Evolutionary conservation across 2,797 vertebrate genomes (phyloP), one percentile per base, ranked within the genome.

Genomic region (Pseudochirops cupreus): DNA sequence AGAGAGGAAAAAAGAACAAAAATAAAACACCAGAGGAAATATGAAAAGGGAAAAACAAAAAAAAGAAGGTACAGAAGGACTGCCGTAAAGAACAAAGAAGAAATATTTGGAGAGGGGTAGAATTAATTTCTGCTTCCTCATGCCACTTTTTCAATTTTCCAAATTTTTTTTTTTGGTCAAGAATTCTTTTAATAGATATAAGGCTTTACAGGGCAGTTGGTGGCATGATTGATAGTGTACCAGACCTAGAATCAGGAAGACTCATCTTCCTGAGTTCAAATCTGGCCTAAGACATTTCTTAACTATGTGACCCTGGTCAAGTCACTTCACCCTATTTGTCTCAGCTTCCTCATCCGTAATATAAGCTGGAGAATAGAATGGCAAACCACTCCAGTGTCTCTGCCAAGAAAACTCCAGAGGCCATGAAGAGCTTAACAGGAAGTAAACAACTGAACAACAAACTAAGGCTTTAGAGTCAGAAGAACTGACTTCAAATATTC

Each of bases 41-140:
- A 6, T 31, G 4, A 31, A 54, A 92, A 28, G 24, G 53, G 94
- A 46, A 91, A 28, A 94, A 14, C 1, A 12, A 93, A 74, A 91
- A 55, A 92, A 87, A 89, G 13, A 93, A 52, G 91, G 16, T 12
- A 24, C 1, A 57, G 91, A 55, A 52, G n/a, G 46, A 52, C 33
- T 96, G 57, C 91, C 29, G 28, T 57, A 58, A 90, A 18, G 56
- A n/a, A 67, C 18, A 52, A 82, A 93, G 92, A 33, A 74, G 50
- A 95, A 90, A 39, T 46, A 46, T 46, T 82, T 82, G 39, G 74
- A 21, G 74, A 46, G 5, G 18, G 2, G 39, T 82, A 82, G 21
- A 82, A 82, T 82, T 82, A 46, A 16, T 46, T 82, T 82, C 74
- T 82, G 39, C 9, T 46, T 10, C 3, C 18, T 46, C 21, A 39